Evolutionary conservation across 2,797 vertebrate genomes (phyloP).

Genomic region (Neostethus bicornis): DNA sequence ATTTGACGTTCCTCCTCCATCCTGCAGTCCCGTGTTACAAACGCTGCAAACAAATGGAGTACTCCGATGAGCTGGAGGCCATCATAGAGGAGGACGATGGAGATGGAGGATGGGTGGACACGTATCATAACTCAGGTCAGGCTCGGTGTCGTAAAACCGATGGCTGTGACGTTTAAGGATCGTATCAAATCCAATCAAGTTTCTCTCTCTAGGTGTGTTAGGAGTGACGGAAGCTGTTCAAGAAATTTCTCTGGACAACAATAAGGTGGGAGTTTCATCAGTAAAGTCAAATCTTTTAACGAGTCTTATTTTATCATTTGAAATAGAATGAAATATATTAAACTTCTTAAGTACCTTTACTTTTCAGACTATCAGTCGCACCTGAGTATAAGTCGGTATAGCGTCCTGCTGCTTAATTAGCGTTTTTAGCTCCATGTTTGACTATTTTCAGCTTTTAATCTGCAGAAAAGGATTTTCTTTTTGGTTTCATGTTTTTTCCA

Average conservation of each 20-base stretch:
- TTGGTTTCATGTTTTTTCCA: too few relatives aligned
- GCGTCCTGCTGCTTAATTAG: too few relatives aligned
- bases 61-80: constrained; percentile 96
- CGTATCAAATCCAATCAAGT: too few relatives aligned
- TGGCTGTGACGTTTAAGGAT: not conserved
- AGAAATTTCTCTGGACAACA: constrained; percentile 95
- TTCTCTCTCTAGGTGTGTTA: constrained; percentile 76
- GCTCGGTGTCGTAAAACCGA: not conserved
- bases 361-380: too few relatives aligned
- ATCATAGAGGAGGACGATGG: constrained; percentile 99
- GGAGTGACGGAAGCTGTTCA: constrained; percentile 88
- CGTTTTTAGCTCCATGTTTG: too few relatives aligned
- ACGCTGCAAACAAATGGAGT: constrained; percentile 99
- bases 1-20: not conserved
- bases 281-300: too few relatives aligned
- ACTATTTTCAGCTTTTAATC: too few relatives aligned
- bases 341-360: too few relatives aligned
- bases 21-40: constrained; percentile 94
- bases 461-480: too few relatives aligned
- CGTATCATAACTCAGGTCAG: constrained; percentile 95
- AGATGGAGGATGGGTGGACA: constrained; percentile 99
- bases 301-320: too few relatives aligned
- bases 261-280: constrained; percentile 85
- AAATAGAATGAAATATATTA: too few relatives aligned
- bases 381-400: too few relatives aligned